A percentile compares a stretch with the other conserved stretches of the same genome.
Conservation (phyloP, 2,888 invertebrate species). For the Drosophila heteroneura region DNA sequence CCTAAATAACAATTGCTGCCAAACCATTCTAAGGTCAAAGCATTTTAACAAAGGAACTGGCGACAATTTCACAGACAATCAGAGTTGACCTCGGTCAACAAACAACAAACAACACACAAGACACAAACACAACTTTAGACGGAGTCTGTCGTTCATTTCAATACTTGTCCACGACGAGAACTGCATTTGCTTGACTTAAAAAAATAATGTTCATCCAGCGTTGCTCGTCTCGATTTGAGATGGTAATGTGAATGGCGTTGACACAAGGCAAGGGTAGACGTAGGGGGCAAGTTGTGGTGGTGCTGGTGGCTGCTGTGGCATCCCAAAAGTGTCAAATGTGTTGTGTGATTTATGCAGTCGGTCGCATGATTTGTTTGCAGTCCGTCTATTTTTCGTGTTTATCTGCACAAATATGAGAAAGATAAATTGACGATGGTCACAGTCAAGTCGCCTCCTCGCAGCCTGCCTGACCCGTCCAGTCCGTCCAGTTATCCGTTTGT, state of each 20-base stretch:
- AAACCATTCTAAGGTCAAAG: not conserved
- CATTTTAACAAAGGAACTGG: conserved; percentile 10
- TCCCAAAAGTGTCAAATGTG: conserved; percentile 84
- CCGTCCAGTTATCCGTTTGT: conserved; percentile 23
- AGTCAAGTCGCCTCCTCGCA: conserved; percentile 23
- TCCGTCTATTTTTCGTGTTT: conserved; percentile 82
- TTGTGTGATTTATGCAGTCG: conserved; percentile 84
- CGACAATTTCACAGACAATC: conserved; percentile 51
- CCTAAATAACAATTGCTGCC: not conserved
- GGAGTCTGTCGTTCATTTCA: conserved; percentile 23
- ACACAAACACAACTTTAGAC: conserved; percentile 1
- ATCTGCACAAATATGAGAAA: conserved; percentile 82
- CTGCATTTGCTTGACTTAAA: conserved; percentile 47
- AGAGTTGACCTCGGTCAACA: conserved; percentile 49
- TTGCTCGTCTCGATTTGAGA: conserved; percentile 35
- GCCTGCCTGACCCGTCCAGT: conserved; percentile 3
- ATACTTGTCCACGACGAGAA: conserved; percentile 57
- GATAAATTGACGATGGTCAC: conserved; percentile 72
- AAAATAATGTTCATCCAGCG: conserved; percentile 35
- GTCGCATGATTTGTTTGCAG: conserved; percentile 84
- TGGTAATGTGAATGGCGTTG: conserved; percentile 25
- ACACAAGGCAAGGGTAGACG: not conserved
- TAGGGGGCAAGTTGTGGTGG: not conserved
- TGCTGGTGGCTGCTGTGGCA: conserved; percentile 55
- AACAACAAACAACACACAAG: conserved; percentile 1